phyloP scores from a whole-genome alignment of 2,797 vertebrate species.

The Myotis vivesi region DNA sequence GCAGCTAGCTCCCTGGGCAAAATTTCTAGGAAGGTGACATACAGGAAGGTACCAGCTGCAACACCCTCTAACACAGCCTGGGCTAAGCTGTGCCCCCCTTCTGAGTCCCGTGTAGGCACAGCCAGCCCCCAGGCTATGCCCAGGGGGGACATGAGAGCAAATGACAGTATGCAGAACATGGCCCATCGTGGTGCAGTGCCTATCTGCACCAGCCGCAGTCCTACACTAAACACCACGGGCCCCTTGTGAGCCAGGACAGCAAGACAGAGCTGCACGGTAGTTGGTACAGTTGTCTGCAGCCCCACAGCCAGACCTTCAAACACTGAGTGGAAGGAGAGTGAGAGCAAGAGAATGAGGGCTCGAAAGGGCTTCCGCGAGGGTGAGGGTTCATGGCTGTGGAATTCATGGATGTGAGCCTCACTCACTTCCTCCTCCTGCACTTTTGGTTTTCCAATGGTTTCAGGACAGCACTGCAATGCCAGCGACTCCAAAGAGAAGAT shows the following conservation, averaged over 20 bases:
- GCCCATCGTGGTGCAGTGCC: slow-evolving; percentile 84
- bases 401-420: neutral
- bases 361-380: slow-evolving; percentile 87
- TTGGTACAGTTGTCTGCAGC: slow-evolving; percentile 88
- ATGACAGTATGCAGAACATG: slow-evolving; percentile 85
- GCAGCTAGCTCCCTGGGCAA: slow-evolving; percentile 91
- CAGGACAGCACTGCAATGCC: slow-evolving; percentile 80
- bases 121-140: slow-evolving; percentile 89
- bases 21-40: slow-evolving; percentile 95
- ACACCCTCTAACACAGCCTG: slow-evolving; percentile 91
- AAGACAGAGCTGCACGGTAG: slow-evolving; percentile 90
- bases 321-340: slow-evolving; percentile 92
- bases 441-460: slow-evolving; percentile 68
- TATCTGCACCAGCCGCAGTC: slow-evolving; percentile 89
- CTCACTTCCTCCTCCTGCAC: slow-evolving; percentile 13
- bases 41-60: slow-evolving; percentile 91
- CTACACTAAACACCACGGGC: slow-evolving; percentile 93
- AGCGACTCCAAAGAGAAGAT: slow-evolving; percentile 91
- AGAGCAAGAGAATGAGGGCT: slow-evolving; percentile 92
- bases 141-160: slow-evolving; percentile 91
- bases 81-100: slow-evolving; percentile 79
- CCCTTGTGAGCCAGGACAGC: slow-evolving; percentile 93
- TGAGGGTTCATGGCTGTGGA: slow-evolving; percentile 71
- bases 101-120: slow-evolving; percentile 84
- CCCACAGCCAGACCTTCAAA: slow-evolving; percentile 95